Conservation (phyloP, 2,797 vertebrate genomes). For the Novumbra hubbsi region DNA sequence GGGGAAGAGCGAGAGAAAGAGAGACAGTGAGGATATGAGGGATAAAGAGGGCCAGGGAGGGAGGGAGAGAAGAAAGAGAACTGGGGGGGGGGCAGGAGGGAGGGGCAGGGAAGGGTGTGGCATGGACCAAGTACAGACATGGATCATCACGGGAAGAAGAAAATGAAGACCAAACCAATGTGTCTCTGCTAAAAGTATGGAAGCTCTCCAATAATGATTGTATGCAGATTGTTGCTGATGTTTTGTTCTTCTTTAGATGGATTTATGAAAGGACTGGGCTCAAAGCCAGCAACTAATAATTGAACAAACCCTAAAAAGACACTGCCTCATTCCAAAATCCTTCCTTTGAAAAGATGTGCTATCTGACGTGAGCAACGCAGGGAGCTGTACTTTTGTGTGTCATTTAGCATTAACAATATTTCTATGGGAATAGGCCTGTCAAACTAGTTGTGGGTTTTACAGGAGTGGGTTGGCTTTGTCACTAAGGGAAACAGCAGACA, state of each 20-base stretch:
- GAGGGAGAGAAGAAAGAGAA: background rate
- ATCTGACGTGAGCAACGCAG: constrained; percentile 17
- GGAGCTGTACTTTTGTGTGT: constrained; percentile 26
- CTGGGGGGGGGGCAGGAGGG: background rate
- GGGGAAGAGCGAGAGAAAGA: constrained; percentile 2
- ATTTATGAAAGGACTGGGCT: constrained; percentile 27
- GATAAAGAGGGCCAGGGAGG: background rate
- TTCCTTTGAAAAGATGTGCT: background rate
- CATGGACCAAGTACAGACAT: constrained; percentile 10
- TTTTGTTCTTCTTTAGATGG: constrained; percentile 28
- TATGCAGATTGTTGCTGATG: constrained; percentile 27
- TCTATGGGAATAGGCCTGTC: constrained; percentile 13
- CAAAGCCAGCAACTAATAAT: constrained; percentile 35
- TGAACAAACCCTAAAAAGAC: constrained; percentile 25
- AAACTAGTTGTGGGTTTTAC: constrained; percentile 14
- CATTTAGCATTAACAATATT: constrained; percentile 34
- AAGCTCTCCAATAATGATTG: constrained; percentile 15
- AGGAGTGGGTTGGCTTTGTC: constrained; percentile 14
- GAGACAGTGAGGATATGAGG: background rate
- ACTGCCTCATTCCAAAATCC: constrained; percentile 28
- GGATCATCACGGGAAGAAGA: constrained; percentile 3
- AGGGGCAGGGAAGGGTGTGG: constrained; percentile 1
- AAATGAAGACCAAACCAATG: constrained; percentile 6
- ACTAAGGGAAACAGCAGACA: constrained; percentile 12
- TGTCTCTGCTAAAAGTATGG: constrained; percentile 3